These are phyloP conservation scores for Otolemur garnettii DNA, from an alignment of 2,113 vertebrate genomes.

Conservation along the genomic window DNA sequence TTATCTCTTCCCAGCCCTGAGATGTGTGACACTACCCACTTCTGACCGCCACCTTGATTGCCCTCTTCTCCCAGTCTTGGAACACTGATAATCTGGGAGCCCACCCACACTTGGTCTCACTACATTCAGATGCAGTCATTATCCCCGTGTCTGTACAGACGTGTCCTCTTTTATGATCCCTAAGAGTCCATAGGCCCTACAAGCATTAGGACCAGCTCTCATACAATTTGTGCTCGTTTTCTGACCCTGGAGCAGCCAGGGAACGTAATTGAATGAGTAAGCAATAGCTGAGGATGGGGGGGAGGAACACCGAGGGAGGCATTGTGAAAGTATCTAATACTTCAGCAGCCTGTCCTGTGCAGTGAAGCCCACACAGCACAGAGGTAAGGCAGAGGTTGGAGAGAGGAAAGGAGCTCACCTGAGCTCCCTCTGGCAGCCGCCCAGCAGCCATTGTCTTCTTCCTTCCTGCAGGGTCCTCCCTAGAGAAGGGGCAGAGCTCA, in stretches of 20 bases:
- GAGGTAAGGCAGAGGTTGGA: neutral
- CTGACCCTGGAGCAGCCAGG: neutral
- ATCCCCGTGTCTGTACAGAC: neutral
- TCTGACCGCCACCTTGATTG: neutral
- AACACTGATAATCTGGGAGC: neutral
- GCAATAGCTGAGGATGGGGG: neutral
- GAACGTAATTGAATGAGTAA: neutral
- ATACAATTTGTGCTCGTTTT: neutral
- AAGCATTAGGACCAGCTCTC: neutral
- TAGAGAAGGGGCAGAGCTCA: neutral
- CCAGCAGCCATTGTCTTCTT: conserved; percentile 35
- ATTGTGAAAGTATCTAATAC: neutral
- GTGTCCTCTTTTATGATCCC: neutral
- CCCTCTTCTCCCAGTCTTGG: neutral
- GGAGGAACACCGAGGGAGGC: neutral
- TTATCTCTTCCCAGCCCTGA: neutral
- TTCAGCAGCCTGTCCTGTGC: neutral
- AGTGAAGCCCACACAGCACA: neutral
- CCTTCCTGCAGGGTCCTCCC: conserved; percentile 5
- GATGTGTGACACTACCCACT: neutral
- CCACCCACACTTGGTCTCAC: neutral
- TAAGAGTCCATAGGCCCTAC: neutral
- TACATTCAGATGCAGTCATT: neutral
- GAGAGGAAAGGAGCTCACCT: conserved; percentile 55
- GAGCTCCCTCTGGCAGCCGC: neutral